Evolutionary conservation across 1,140 invertebrate genomes (phyloP).

Genomic region (Sinella curviseta): DNA sequence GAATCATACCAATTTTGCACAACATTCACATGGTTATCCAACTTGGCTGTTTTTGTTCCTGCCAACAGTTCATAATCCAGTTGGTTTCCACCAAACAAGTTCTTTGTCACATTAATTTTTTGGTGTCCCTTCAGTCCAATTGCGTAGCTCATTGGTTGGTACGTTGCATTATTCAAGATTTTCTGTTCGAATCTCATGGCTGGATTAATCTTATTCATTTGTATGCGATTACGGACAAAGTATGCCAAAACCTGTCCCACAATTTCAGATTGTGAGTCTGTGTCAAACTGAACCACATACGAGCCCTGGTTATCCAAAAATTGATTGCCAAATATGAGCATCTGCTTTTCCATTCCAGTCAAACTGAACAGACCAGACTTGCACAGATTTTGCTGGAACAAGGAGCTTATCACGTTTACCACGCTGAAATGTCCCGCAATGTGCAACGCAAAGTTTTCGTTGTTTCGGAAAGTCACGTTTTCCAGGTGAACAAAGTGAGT

Average conservation of each 20-base stretch:
- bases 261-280: constrained; percentile 91
- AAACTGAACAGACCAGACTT: constrained; percentile 78
- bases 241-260: constrained; percentile 76
- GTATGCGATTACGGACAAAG: constrained; percentile 78
- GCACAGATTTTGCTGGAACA: constrained; percentile 83
- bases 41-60: constrained; percentile 81
- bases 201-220: constrained; percentile 65
- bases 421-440: constrained; percentile 89
- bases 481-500: constrained; percentile 83
- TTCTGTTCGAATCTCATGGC: constrained; percentile 41
- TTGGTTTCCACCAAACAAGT: constrained; percentile 84
- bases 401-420: constrained; percentile 74
- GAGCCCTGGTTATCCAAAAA: constrained; percentile 79
- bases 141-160: constrained; percentile 72
- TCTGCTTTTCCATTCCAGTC: constrained; percentile 94
- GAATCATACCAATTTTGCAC: constrained; percentile 76
- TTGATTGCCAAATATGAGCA: constrained; percentile 70
- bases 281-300: constrained; percentile 85
- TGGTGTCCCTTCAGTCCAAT: constrained; percentile 92
- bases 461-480: constrained; percentile 83
- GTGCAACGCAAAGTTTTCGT: constrained; percentile 78
- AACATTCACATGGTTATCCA: constrained; percentile 84
- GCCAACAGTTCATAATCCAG: constrained; percentile 90
- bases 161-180: constrained; percentile 52
- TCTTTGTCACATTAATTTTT: constrained; percentile 84